These are phyloP conservation scores for Atractosteus spatula DNA, from an alignment of 2,113 vertebrate genomes.

Conservation along the genomic window DNA sequence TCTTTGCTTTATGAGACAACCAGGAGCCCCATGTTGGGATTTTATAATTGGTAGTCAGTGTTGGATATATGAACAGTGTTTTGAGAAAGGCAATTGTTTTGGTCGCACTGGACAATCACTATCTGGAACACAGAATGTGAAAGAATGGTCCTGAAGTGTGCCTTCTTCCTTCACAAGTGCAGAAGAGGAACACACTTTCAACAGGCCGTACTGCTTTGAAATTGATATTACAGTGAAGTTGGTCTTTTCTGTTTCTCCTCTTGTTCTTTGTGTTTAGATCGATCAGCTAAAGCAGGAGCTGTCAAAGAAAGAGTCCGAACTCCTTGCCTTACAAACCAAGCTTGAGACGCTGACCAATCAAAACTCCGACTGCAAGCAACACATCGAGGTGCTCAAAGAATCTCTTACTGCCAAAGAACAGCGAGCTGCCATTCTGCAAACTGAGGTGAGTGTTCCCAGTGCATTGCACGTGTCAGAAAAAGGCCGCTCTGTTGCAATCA, in stretches of 20 bases:
- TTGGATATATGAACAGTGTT: neutral
- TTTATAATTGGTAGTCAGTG: neutral
- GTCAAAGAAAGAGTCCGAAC: constrained; percentile 97
- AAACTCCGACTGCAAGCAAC: constrained; percentile 99
- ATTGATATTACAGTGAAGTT: no score
- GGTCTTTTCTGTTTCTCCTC: neutral
- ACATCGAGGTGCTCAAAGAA: constrained; percentile 99
- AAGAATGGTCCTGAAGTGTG: neutral
- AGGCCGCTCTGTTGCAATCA: no score
- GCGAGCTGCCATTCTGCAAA: constrained; percentile 97
- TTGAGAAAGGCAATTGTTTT: constrained; percentile 9
- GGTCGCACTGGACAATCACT: constrained; percentile 11
- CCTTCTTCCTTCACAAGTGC: neutral
- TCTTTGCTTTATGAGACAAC: no score
- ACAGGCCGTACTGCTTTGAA: no score
- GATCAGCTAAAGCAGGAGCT: constrained; percentile 97
- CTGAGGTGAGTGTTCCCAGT: constrained; percentile 76
- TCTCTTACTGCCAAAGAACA: constrained; percentile 99
- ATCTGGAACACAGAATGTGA: constrained; percentile 7
- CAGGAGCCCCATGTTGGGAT: neutral
- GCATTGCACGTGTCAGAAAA: no score
- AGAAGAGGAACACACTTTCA: neutral
- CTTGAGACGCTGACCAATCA: constrained; percentile 98
- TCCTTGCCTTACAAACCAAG: constrained; percentile 98
- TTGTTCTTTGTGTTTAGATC: constrained; percentile 66